Conservation (phyloP, 2,888 invertebrate genomes). For the Salticus scenicus region DNA sequence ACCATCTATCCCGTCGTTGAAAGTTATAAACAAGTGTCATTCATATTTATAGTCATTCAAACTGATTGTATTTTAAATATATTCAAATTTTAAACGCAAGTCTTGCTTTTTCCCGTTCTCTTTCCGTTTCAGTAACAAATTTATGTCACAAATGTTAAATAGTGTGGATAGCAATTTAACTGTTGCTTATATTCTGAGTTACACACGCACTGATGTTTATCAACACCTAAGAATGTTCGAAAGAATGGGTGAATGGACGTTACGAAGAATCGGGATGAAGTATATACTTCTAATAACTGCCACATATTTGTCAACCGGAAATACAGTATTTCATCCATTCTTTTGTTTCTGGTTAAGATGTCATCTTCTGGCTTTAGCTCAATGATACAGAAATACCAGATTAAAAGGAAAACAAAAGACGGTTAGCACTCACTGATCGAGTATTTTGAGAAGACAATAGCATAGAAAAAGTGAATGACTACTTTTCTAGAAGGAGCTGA, state of each 20-base stretch:
- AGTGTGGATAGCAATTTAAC: neutral
- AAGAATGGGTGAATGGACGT: slow-evolving; percentile 2
- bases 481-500: too few species aligned
- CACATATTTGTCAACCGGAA: neutral
- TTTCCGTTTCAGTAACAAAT: too few species aligned
- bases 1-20: too few species aligned
- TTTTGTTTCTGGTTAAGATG: neutral
- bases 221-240: neutral
- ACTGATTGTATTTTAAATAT: too few species aligned
- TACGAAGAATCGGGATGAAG: neutral
- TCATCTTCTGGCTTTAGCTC: neutral
- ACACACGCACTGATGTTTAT: neutral
- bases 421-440: neutral
- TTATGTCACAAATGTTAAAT: neutral
- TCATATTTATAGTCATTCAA: too few species aligned
- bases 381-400: neutral
- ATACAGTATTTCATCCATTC: neutral
- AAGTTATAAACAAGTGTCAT: too few species aligned
- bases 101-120: too few species aligned
- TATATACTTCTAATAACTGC: neutral
- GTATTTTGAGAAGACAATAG: slow-evolving; percentile 34
- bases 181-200: neutral
- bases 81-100: too few species aligned
- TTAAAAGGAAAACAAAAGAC: neutral
- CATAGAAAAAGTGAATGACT: slow-evolving; percentile 20